phyloP scores from a whole-genome alignment of 2,797 vertebrate species.

The Rhynchotus rufescens region DNA sequence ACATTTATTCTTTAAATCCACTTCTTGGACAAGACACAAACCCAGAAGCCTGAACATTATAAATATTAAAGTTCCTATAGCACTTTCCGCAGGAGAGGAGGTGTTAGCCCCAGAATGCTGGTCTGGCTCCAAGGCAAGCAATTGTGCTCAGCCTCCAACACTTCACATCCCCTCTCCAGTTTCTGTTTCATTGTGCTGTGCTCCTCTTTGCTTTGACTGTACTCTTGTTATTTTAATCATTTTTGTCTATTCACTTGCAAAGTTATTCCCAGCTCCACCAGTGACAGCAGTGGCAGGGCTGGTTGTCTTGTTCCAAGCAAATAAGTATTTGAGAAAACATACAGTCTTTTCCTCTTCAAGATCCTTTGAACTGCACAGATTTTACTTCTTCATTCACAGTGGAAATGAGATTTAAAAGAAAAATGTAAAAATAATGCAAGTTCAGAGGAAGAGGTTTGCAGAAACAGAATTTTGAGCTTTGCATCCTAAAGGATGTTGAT shows the following conservation, averaged over 20 bases:
- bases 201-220: background rate
- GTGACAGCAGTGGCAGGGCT: background rate
- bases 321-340: background rate
- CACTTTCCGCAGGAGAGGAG: background rate
- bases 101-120: constrained; percentile 32
- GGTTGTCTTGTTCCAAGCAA: background rate
- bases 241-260: background rate
- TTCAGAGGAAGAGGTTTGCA: background rate
- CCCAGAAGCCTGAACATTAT: background rate
- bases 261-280: background rate
- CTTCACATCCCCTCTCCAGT: background rate
- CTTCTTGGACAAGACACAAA: background rate
- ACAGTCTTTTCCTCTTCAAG: background rate
- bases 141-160: background rate
- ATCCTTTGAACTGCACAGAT: background rate
- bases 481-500: background rate
- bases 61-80: background rate
- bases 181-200: background rate
- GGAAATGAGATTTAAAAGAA: background rate
- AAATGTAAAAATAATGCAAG: background rate
- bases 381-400: background rate
- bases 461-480: background rate
- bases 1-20: constrained; percentile 25
- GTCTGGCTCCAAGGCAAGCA: background rate
- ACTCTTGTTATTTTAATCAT: background rate